Conservation (phyloP, 2,888 invertebrate species). For the Synergus itoensis region DNA sequence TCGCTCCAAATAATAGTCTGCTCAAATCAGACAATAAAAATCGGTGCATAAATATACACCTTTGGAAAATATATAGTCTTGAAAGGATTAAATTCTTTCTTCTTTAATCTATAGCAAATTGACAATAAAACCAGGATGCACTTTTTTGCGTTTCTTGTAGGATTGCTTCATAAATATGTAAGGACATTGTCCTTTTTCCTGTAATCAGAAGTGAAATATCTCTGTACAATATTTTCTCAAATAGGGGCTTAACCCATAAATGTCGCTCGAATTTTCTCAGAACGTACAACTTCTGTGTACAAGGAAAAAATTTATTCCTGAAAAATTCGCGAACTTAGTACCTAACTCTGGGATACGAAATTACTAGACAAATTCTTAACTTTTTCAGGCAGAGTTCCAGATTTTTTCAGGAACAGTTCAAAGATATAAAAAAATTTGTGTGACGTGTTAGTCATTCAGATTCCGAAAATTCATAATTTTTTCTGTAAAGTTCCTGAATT, state of each 20-base stretch:
- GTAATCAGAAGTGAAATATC: constrained; percentile 9
- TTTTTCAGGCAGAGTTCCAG: too few relatives aligned
- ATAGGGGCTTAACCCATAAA: constrained; percentile 14
- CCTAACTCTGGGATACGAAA: too few relatives aligned
- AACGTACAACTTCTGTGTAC: not conserved
- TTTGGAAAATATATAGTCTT: not conserved
- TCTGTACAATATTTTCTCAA: constrained; percentile 24
- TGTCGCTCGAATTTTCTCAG: constrained; percentile 29
- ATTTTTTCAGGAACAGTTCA: too few relatives aligned
- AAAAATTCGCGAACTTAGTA: too few relatives aligned
- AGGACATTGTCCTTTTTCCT: not conserved
- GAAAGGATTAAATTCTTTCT: not conserved
- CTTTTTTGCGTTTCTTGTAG: not conserved
- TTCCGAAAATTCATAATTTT: too few relatives aligned
- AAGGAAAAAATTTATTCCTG: too few relatives aligned
- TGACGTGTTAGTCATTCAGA: too few relatives aligned
- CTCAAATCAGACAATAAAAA: not conserved
- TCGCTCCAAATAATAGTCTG: not conserved
- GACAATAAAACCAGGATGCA: not conserved
- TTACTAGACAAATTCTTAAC: too few relatives aligned
- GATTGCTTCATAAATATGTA: constrained; percentile 31
- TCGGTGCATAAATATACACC: not conserved
- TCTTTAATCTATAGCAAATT: not conserved
- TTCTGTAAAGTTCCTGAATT: too few relatives aligned
- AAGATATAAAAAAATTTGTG: too few relatives aligned